Evolutionary conservation across 2,888 invertebrate species (phyloP).

Genomic region (Drosophila fungiperda): DNA sequence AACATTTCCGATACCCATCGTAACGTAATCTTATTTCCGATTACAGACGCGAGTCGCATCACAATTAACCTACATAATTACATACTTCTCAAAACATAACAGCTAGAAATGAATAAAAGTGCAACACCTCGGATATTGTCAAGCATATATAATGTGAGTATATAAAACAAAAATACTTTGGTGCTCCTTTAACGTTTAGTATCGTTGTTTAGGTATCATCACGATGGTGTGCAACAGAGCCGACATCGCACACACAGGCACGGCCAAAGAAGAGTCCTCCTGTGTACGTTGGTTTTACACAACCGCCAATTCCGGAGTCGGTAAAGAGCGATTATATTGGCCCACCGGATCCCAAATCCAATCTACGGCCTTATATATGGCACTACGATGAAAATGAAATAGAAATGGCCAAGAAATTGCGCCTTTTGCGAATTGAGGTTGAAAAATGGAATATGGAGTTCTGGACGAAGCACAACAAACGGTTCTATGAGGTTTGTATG

Average conservation of each 20-base stretch:
- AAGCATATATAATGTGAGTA: slow-evolving; percentile 41
- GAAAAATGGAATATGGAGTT: slow-evolving; percentile 94
- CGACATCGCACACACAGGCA: slow-evolving; percentile 11
- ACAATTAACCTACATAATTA: slow-evolving; percentile 24
- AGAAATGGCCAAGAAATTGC: slow-evolving; percentile 87
- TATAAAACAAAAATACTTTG: not conserved
- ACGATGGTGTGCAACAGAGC: slow-evolving; percentile 37
- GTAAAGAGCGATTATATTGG: slow-evolving; percentile 83
- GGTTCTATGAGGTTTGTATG: slow-evolving; percentile 88
- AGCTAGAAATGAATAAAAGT: slow-evolving; percentile 43
- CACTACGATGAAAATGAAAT: slow-evolving; percentile 89
- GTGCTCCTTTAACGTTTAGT: not conserved
- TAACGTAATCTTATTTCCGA: slow-evolving; percentile 17
- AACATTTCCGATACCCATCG: slow-evolving; percentile 10
- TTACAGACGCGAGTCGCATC: slow-evolving; percentile 18
- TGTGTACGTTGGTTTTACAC: slow-evolving; percentile 55
- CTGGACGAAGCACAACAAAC: slow-evolving; percentile 92
- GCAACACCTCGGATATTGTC: slow-evolving; percentile 27
- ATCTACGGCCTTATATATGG: slow-evolving; percentile 90
- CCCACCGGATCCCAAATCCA: slow-evolving; percentile 92
- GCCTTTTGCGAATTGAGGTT: slow-evolving; percentile 88
- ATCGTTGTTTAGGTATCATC: slow-evolving; percentile 30
- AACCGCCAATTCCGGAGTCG: slow-evolving; percentile 76
- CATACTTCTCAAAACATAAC: slow-evolving; percentile 33
- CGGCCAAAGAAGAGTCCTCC: slow-evolving; percentile 43